A percentile compares a stretch with the other conserved stretches of the same genome.
Conservation (phyloP, 2,888 invertebrate genomes). For the Troilus luridus region DNA sequence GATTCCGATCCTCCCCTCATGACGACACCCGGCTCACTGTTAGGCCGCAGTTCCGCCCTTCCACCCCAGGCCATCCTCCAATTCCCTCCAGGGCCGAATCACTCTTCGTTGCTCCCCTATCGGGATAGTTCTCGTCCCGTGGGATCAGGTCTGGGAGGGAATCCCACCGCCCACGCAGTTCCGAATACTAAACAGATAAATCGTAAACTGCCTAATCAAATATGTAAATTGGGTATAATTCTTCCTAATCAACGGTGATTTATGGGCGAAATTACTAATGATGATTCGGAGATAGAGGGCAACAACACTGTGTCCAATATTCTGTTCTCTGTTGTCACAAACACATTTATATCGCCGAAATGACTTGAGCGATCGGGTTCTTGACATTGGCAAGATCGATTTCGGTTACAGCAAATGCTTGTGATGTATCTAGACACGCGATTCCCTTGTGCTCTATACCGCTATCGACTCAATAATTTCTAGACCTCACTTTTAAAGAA, state of each 20-base stretch:
- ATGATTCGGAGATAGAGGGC: not conserved
- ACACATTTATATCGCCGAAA: too few relatives aligned
- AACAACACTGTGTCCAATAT: too few relatives aligned
- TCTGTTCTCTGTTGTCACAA: too few relatives aligned
- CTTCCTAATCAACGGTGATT: not conserved
- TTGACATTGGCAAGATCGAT: not conserved
- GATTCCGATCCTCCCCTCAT: not conserved
- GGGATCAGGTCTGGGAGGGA: not conserved
- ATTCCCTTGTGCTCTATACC: not conserved
- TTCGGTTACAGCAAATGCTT: not conserved
- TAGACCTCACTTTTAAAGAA: not conserved
- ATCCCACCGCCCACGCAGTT: not conserved
- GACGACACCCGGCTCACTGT: not conserved
- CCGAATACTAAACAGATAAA: constrained; percentile 12
- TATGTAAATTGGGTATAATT: not conserved
- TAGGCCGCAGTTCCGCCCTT: not conserved
- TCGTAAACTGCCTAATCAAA: not conserved
- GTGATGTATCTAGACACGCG: not conserved
- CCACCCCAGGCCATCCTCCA: not conserved
- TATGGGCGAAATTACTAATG: not conserved
- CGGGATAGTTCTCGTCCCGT: not conserved
- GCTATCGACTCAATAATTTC: not conserved
- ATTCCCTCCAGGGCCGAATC: not conserved
- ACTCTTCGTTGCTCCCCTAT: not conserved
- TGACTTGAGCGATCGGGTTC: too few relatives aligned